Evolutionary conservation across 2,888 invertebrate genomes (phyloP), one percentile per base, ranked within the genome.

Genomic region (Patella ulyssiponensis): DNA sequence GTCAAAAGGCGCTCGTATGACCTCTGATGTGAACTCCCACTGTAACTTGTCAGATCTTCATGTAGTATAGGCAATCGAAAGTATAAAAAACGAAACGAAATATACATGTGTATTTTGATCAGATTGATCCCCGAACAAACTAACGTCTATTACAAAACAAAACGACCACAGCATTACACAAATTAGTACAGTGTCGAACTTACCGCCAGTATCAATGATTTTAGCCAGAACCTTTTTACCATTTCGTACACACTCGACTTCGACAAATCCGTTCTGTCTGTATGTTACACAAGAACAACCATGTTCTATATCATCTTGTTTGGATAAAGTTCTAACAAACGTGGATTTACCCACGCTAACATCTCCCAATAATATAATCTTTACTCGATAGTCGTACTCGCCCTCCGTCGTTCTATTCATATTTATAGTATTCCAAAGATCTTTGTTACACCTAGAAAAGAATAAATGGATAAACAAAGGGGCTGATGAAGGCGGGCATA

Each of bases 191-290:
- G 44, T 44, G 9, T 23, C 5, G 11, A 1, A 33, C 76, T 27
- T 76, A 76, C 76, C 76, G 56, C 71, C 76, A 54, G 76, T 76
- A 56, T 76, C 76, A 23, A 58, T 76, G n/a, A 76, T 7, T 71
- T 54, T 76, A 12, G 58, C 71, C 12, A 76, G 44, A 15, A 76
- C 56, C 12, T 56, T 27, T 33, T 71, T 71, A 1, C 58, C 71
- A 20, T 76, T 44, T 15, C 58, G 20, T 23, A 56, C 33, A n/a
- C 56, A 20, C 15, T 76, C 58, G 7, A 76, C 33, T 44, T 76
- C 76, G 12, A 56, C 56, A 33, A 27, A 76, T 17, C 71, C 71
- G 17, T 71, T 56, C 20, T 53, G 69, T 54, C 44, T 52, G 15
- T 53, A 71, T 17, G 23, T 27, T 20, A 15, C 9, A 44, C 58